phyloP scores from a whole-genome alignment of 1,140 invertebrate genomes.

The Phortica variegata region DNA sequence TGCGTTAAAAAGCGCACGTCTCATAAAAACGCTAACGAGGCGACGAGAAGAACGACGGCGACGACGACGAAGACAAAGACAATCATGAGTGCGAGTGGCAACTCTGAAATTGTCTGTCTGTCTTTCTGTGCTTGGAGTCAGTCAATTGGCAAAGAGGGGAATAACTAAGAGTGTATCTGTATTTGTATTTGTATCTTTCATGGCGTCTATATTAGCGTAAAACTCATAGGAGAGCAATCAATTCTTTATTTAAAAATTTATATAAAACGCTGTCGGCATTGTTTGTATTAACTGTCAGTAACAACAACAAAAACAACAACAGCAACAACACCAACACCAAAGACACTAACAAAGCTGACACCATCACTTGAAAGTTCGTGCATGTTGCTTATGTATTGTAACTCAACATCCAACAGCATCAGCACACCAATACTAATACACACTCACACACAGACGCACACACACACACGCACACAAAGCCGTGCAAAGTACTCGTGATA shows the following conservation, averaged over 20 bases:
- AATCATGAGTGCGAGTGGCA: too few relatives aligned
- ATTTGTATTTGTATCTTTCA: too few relatives aligned
- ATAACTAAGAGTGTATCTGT: too few relatives aligned
- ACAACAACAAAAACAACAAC: neutral
- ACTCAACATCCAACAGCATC: slow-evolving; percentile 1
- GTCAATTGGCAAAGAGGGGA: too few relatives aligned
- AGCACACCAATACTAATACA: slow-evolving; percentile 11
- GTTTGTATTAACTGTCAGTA: slow-evolving; percentile 5
- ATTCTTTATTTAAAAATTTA: slow-evolving; percentile 27
- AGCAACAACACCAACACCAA: neutral
- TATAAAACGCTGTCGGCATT: slow-evolving; percentile 3
- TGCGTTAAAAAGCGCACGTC: slow-evolving; percentile 17
- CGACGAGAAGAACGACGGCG: neutral
- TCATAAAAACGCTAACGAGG: slow-evolving; percentile 49
- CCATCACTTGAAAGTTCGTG: neutral
- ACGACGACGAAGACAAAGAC: too few relatives aligned
- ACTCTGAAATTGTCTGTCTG: too few relatives aligned
- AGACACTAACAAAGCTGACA: neutral
- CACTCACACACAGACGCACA: neutral
- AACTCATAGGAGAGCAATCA: slow-evolving; percentile 31
- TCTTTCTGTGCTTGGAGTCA: too few relatives aligned
- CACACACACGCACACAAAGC: slow-evolving; percentile 25
- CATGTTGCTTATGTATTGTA: neutral
- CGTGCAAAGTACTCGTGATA: slow-evolving; percentile 53
- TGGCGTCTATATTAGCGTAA: slow-evolving; percentile 25